These are phyloP conservation scores for Oophaga sylvatica DNA, from an alignment of 2,797 vertebrate genomes.

Conservation along the genomic window DNA sequence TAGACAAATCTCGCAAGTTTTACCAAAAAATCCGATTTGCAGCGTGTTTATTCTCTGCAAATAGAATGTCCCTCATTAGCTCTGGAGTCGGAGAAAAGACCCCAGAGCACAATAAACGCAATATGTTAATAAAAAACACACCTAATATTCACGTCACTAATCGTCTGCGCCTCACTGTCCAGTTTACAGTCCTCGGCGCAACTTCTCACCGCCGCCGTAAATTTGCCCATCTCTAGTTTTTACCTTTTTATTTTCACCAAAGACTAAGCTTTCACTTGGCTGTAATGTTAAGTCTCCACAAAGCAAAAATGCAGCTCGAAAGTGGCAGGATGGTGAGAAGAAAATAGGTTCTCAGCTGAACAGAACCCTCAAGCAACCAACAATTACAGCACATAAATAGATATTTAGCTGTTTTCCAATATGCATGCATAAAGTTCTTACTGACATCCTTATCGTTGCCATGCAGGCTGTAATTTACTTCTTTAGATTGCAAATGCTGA, in stretches of 20 bases:
- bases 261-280: neutral
- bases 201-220: too few species aligned
- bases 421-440: slow-evolving; percentile 30
- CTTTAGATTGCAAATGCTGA: slow-evolving; percentile 23
- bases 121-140: too few species aligned
- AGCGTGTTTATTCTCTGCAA: too few species aligned
- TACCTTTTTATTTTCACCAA: neutral
- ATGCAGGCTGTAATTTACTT: slow-evolving; percentile 50
- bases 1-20: too few species aligned
- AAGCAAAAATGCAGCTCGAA: neutral
- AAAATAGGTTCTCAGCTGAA: neutral
- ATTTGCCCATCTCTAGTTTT: neutral
- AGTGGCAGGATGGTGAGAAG: neutral
- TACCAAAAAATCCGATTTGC: too few species aligned
- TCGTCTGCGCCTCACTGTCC: too few species aligned
- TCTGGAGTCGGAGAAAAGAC: too few species aligned
- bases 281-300: neutral
- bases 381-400: slow-evolving; percentile 29
- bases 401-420: slow-evolving; percentile 31
- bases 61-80: too few species aligned
- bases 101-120: too few species aligned
- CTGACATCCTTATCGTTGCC: slow-evolving; percentile 3
- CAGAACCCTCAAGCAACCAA: slow-evolving; percentile 1
- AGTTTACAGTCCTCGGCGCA: too few species aligned
- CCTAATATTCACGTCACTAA: too few species aligned